phyloP scores from a whole-genome alignment of 2,113 vertebrate genomes.

The Cyprinus carpio region DNA sequence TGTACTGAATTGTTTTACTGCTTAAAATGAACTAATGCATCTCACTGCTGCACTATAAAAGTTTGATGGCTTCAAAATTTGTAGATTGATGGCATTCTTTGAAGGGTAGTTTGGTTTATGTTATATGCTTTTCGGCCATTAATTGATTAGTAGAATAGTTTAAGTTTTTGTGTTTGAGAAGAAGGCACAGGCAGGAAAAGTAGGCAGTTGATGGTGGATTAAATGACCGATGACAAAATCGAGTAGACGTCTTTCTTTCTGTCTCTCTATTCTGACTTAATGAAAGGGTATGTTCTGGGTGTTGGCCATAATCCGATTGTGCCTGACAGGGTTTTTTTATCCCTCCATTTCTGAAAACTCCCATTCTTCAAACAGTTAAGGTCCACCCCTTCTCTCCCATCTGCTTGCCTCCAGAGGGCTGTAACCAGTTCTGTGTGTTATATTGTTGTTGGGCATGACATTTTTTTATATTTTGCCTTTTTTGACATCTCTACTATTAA shows the following conservation, averaged over 20 bases:
- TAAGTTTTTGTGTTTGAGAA: not conserved
- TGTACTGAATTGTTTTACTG: not conserved
- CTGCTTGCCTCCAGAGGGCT: not conserved
- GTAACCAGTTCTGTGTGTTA: not conserved
- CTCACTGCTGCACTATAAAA: not conserved
- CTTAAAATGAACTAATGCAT: not conserved
- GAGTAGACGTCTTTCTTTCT: not conserved
- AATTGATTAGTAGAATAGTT: not conserved
- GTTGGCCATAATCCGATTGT: slow-evolving; percentile 6
- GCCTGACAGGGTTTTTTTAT: not conserved
- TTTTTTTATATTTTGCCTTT: not conserved
- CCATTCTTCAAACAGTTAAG: not conserved
- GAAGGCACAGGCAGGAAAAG: not conserved
- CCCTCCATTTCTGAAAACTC: not conserved
- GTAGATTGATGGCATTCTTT: not conserved
- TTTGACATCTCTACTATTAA: not conserved
- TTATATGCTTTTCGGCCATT: not conserved
- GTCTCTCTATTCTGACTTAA: not conserved
- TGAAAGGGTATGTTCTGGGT: slow-evolving; percentile 5
- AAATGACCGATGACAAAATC: not conserved
- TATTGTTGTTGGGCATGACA: not conserved
- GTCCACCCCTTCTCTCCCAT: not conserved
- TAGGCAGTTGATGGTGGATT: not conserved
- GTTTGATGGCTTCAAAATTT: not conserved
- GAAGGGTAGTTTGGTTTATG: not conserved